These are phyloP conservation scores for Drosophila sp. DNA, from an alignment of 1,140 invertebrate genomes.

Conservation along the genomic window DNA sequence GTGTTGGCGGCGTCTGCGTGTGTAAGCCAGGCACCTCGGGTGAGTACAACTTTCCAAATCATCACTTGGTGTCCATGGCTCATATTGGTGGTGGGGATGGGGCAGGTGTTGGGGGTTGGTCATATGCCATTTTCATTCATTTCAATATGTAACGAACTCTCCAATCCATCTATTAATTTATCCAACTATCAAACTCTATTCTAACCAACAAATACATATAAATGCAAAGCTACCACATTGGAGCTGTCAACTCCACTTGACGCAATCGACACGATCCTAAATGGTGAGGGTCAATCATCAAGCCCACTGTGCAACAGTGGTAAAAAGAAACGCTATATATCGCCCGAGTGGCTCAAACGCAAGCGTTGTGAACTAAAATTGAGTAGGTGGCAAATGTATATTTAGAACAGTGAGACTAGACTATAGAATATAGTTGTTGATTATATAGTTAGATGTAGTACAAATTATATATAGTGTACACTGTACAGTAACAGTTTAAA, in stretches of 20 bases:
- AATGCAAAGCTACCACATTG: constrained; percentile 69
- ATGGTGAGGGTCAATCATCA: constrained; percentile 20
- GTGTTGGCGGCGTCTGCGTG: constrained; percentile 86
- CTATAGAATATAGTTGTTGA: constrained; percentile 6
- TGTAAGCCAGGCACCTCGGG: constrained; percentile 89
- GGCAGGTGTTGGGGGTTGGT: constrained; percentile 18
- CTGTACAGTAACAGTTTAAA: neutral
- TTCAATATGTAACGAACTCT: constrained; percentile 16
- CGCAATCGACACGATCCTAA: constrained; percentile 24
- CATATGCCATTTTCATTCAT: constrained; percentile 40
- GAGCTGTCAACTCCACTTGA: constrained; percentile 61
- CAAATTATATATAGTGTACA: neutral
- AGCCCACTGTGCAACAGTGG: constrained; percentile 56
- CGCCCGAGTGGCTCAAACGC: constrained; percentile 81
- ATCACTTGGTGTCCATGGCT: neutral
- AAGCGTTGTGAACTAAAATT: constrained; percentile 83
- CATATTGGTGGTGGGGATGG: constrained; percentile 16
- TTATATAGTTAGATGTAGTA: neutral
- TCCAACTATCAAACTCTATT: constrained; percentile 5
- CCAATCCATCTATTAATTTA: neutral
- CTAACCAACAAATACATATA: constrained; percentile 2
- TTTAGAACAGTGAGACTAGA: no score
- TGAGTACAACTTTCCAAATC: constrained; percentile 52
- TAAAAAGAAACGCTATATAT: constrained; percentile 81
- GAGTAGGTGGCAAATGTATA: constrained; percentile 61